A percentile compares a stretch with the other conserved stretches of the same genome.
These are phyloP conservation scores for Drosophila mimetica DNA, from an alignment of 2,888 invertebrate species.

Conservation along the genomic window DNA sequence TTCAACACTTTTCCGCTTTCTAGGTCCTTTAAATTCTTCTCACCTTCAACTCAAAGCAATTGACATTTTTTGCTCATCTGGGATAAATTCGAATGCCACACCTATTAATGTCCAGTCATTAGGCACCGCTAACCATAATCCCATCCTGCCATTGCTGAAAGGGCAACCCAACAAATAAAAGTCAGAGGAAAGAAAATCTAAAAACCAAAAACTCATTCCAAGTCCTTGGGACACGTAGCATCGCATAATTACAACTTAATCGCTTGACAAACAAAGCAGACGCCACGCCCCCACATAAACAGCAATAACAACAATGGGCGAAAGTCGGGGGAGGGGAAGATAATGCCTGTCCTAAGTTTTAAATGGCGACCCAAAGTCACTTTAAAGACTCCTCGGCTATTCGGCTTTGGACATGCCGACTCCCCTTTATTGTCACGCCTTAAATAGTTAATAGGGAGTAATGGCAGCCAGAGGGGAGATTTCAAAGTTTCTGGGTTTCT, in stretches of 20 bases:
- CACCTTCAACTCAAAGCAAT: neutral
- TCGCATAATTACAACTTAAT: conserved; percentile 77
- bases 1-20: neutral
- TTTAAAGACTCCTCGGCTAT: conserved; percentile 41
- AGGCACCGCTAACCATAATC: conserved; percentile 67
- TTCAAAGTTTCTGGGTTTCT: neutral
- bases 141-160: conserved; percentile 47
- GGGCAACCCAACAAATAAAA: conserved; percentile 12
- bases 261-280: conserved; percentile 75
- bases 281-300: conserved; percentile 62
- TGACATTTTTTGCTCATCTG: conserved; percentile 8
- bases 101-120: conserved; percentile 70
- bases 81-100: conserved; percentile 20
- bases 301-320: conserved; percentile 28
- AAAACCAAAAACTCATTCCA: conserved; percentile 29
- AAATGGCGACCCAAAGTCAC: conserved; percentile 45
- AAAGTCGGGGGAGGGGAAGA: conserved; percentile 6
- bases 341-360: conserved; percentile 40
- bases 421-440: conserved; percentile 52
- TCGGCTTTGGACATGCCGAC: conserved; percentile 19
- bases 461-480: conserved; percentile 20
- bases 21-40: conserved; percentile 14
- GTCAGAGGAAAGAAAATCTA: conserved; percentile 12
- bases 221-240: conserved; percentile 64
- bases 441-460: conserved; percentile 70